These are phyloP conservation scores for Balanococcus diminutus DNA, from an alignment of 2,888 invertebrate species.

Conservation along the genomic window DNA sequence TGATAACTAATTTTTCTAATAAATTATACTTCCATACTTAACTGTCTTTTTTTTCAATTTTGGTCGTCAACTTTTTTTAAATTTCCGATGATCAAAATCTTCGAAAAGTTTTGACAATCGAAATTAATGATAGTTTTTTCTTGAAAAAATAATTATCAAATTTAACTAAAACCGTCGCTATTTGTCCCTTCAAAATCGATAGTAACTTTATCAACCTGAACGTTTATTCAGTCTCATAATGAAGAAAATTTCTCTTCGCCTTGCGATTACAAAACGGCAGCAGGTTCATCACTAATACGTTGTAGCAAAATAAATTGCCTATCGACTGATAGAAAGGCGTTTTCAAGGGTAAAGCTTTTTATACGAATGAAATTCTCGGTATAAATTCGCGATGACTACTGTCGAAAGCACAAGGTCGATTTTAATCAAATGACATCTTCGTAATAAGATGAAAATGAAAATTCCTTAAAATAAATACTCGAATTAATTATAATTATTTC, in stretches of 20 bases:
- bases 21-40: too few species aligned
- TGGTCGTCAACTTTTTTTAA: too few species aligned
- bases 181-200: neutral
- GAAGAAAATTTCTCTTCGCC: neutral
- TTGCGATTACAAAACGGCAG: neutral
- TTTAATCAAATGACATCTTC: neutral
- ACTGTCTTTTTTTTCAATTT: too few species aligned
- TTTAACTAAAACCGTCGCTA: too few species aligned
- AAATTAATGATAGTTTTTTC: too few species aligned
- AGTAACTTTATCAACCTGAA: neutral
- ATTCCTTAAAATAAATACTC: neutral
- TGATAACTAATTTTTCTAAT: too few species aligned
- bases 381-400: neutral
- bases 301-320: neutral
- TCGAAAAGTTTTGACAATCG: too few species aligned
- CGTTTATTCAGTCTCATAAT: neutral
- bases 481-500: constrained; percentile 12
- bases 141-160: too few species aligned
- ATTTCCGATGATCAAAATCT: too few species aligned
- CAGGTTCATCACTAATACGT: neutral
- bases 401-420: neutral
- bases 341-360: neutral
- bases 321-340: neutral
- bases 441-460: neutral
- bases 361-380: neutral